Base-by-base conservation (phyloP, 30 jellyfish, hydroid and myxozoan species). In the Thelohanellus kitauei region DNA sequence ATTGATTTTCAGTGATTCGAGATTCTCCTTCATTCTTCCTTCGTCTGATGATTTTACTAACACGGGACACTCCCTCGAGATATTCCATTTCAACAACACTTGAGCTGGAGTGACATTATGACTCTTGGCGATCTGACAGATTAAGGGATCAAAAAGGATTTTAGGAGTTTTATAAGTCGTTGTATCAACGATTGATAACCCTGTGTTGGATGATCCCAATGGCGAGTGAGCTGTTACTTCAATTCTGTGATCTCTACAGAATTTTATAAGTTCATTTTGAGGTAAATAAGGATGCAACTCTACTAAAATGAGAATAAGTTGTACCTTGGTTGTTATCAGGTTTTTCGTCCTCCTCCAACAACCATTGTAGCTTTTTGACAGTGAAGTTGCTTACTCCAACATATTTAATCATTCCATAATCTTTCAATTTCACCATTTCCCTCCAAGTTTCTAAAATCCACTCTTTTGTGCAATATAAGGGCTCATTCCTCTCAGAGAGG, bases 271-370 rank as follows among this genome's bases (percentile, higher is more conserved):
- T 16, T 38, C 51, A 17, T 33, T 32, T 52, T 75, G 95, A n/a
- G 95, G 95, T 41, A 75, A 38, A 43, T 47, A 64, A 0, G 95
- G 95, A 38, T 56, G 88, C 25, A 56, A 32, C 55, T 75, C 95
- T 29, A 75, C 88, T 75, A 48, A 1, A n/a, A n/a, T n/a, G n/a
- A n/a, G n/a, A n/a, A n/a, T n/a, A n/a, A n/a, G n/a, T n/a, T n/a
- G n/a, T n/a, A n/a, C n/a, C n/a, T n/a, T n/a, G n/a, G n/a, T n/a
- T n/a, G n/a, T n/a, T n/a, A n/a, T n/a, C n/a, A n/a, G n/a, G n/a
- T n/a, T n/a, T n/a, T n/a, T n/a, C n/a, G n/a, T n/a, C n/a, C n/a
- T n/a, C n/a, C n/a, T n/a, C n/a, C n/a, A n/a, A n/a, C n/a, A n/a
- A n/a, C n/a, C n/a, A n/a, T n/a, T n/a, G n/a, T n/a, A n/a, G n/a